Conservation (phyloP, 1,140 invertebrate species). For the Yoshiicerus persimilis region DNA sequence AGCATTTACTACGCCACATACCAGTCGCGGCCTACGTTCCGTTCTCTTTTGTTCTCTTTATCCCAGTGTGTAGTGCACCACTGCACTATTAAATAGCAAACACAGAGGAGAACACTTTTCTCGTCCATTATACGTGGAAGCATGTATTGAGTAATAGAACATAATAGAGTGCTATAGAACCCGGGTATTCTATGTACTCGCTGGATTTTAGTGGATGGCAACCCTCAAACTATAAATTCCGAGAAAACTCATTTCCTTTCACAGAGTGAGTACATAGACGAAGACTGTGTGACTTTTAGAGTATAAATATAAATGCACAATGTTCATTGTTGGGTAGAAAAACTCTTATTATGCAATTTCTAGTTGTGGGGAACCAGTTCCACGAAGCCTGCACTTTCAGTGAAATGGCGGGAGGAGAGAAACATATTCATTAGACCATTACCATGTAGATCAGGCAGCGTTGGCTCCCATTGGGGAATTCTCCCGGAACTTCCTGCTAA, state of each 20-base stretch:
- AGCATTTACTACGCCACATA: no score
- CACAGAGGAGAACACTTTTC: not conserved
- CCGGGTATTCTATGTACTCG: not conserved
- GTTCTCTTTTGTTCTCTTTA: no score
- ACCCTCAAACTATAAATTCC: constrained; percentile 31
- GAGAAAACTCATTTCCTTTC: constrained; percentile 40
- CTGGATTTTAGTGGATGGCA: not conserved
- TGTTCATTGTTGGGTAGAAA: not conserved
- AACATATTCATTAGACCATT: constrained; percentile 46
- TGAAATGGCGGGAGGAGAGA: constrained; percentile 13
- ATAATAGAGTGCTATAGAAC: not conserved
- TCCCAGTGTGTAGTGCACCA: not conserved
- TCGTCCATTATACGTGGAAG: not conserved
- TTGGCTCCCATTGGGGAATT: constrained; percentile 49
- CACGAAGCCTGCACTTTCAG: not conserved
- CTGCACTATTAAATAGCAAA: no score
- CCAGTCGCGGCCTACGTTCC: no score
- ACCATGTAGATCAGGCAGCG: constrained; percentile 49
- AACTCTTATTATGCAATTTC: not conserved
- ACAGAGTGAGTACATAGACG: not conserved
- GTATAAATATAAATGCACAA: not conserved
- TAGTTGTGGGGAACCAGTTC: not conserved
- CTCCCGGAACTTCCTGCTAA: constrained; percentile 49
- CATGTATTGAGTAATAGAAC: not conserved
- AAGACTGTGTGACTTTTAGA: not conserved